Evolutionary conservation across 2,113 vertebrate genomes (phyloP).

Genomic region (Catagonus wagneri): DNA sequence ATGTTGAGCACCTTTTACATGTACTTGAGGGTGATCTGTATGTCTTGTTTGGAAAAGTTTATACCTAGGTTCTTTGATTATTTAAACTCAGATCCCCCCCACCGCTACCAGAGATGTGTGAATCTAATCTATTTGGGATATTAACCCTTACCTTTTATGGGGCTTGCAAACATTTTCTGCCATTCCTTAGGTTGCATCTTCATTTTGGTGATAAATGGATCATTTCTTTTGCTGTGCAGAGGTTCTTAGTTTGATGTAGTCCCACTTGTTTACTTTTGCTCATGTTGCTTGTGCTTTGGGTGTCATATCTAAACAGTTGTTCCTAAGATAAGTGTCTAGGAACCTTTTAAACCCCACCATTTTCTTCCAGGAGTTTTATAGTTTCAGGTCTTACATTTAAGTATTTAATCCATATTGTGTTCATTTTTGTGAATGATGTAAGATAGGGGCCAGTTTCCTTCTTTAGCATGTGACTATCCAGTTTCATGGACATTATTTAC

Average conservation of each 20-base stretch:
- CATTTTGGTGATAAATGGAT: neutral
- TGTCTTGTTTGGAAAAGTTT: neutral
- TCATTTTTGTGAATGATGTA: neutral
- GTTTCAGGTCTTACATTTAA: neutral
- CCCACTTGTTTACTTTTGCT: neutral
- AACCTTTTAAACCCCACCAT: neutral
- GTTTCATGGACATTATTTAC: neutral
- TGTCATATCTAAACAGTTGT: neutral
- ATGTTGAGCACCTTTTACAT: neutral
- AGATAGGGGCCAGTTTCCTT: neutral
- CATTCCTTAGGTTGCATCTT: neutral
- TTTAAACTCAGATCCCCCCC: too few relatives aligned
- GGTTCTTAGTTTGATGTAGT: neutral
- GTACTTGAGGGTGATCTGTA: neutral
- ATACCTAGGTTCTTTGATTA: neutral
- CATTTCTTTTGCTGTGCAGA: neutral
- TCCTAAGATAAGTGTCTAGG: neutral
- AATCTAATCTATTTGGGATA: neutral
- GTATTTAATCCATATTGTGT: neutral
- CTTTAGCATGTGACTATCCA: neutral
- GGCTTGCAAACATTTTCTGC: neutral
- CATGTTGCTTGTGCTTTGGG: neutral
- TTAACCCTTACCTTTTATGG: neutral
- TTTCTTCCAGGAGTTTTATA: neutral
- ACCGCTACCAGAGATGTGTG: neutral